Evolutionary conservation across 2,888 invertebrate genomes (phyloP).

Genomic region (Eupeodes latifasciatus): DNA sequence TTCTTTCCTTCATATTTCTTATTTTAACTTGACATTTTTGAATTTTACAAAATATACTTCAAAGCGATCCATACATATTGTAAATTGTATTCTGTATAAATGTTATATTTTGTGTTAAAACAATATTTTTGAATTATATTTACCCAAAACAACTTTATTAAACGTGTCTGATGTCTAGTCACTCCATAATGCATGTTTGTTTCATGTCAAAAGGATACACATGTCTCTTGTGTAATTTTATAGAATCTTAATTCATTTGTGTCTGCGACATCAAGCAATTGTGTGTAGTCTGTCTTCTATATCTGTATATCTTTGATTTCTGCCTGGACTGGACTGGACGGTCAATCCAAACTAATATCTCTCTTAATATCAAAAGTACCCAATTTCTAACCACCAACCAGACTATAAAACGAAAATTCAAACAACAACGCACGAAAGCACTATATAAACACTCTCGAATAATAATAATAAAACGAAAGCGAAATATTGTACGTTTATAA

Average conservation of each 20-base stretch:
- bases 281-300: no score
- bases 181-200: background rate
- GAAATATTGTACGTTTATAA: background rate
- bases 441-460: constrained; percentile 20
- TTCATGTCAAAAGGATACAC: no score
- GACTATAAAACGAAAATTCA: constrained; percentile 16
- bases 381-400: constrained; percentile 20
- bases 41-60: no score
- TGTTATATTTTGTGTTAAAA: no score
- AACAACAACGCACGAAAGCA: constrained; percentile 8
- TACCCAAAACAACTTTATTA: background rate
- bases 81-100: no score
- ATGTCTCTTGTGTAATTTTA: no score
- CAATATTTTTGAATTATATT: no score
- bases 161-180: background rate
- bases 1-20: no score
- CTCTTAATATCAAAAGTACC: background rate
- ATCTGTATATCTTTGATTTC: background rate
- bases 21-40: no score
- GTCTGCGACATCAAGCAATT: constrained; percentile 11
- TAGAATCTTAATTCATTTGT: background rate
- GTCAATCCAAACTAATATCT: constrained; percentile 24
- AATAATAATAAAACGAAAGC: constrained; percentile 17
- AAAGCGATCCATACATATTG: no score
- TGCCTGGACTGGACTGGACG: background rate